Base-by-base conservation (phyloP, 2,888 invertebrate genomes). In the Watsonalla cultraria region DNA sequence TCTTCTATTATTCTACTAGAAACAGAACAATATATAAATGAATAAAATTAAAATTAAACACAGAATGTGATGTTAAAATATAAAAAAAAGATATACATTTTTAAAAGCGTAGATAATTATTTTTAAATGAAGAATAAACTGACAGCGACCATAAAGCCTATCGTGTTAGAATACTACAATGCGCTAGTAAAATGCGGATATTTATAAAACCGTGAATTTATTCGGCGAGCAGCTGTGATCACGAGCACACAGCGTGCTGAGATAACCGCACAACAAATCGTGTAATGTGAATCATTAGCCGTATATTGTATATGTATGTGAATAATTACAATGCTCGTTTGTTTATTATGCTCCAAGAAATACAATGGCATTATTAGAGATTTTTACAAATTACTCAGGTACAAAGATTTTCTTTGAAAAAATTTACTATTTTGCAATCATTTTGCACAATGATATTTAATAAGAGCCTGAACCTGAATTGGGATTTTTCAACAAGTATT, bases 191-290 rank as follows among this genome's bases (percentile, higher is more conserved):
- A 47, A 45, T 11, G 24, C 45, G 24, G 37, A 47, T 60, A 65
- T 66, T 64, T 68, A 60, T 65, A 60, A 62, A 64, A 55, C 13
- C 51, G 60, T 61, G 56, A 60, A 61, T 63, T 61, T 59, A 65
- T 59, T 61, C 55, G 51, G 51, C 56, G 54, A 59, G 56, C 56
- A 45, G 55, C 54, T 45, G 54, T 53, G 57, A 54, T 57, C 58
- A 57, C 46, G 46, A 56, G 54, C 63, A 60, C 72, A 73, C 69
- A 72, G 53, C 47, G 7, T 4, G 9, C 60, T 54, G 52, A 64
- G 70, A 71, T 71, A 71, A 67, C 65, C 62, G 42, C 15, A 46
- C 14, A 42, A 46, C 14, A 13, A 15, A 68, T 63, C 57, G 53
- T 68, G 54, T 65, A 57, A 59, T 48, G 49, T 52, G 57, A 56